phyloP scores from a whole-genome alignment of 2,888 invertebrate species.

The Nowickia ferox region DNA sequence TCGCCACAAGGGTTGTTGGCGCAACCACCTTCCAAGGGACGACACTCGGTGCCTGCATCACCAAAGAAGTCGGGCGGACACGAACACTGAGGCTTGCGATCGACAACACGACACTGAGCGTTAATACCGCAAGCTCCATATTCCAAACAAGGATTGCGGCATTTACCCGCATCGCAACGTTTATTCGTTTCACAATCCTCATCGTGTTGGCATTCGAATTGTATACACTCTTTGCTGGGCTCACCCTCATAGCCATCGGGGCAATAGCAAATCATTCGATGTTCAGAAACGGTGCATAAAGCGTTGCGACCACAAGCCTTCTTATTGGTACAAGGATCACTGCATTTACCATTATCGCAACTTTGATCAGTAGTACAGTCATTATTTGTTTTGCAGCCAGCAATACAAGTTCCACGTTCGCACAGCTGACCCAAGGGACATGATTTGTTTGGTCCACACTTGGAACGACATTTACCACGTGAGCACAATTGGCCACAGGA shows the following conservation, averaged over 20 bases:
- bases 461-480: slow-evolving; percentile 88
- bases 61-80: slow-evolving; percentile 90
- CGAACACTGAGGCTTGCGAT: slow-evolving; percentile 89
- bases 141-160: slow-evolving; percentile 92
- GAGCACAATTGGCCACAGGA: slow-evolving; percentile 92
- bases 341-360: slow-evolving; percentile 88
- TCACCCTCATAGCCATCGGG: slow-evolving; percentile 93
- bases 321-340: slow-evolving; percentile 87
- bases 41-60: slow-evolving; percentile 88
- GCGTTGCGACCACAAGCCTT: slow-evolving; percentile 92
- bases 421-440: slow-evolving; percentile 92
- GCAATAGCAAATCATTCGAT: slow-evolving; percentile 93
- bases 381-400: slow-evolving; percentile 90
- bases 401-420: slow-evolving; percentile 87
- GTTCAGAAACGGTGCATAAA: slow-evolving; percentile 90
- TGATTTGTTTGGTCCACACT: slow-evolving; percentile 87
- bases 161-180: slow-evolving; percentile 89
- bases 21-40: slow-evolving; percentile 88
- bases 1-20: slow-evolving; percentile 92
- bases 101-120: slow-evolving; percentile 92
- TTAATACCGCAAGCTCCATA: slow-evolving; percentile 91
- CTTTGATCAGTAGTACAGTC: slow-evolving; percentile 91
- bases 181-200: slow-evolving; percentile 91
- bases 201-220: slow-evolving; percentile 90
- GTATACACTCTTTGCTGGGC: slow-evolving; percentile 89